Evolutionary conservation across 2,113 vertebrate species (phyloP).

Genomic region (Indicator maculatus): DNA sequence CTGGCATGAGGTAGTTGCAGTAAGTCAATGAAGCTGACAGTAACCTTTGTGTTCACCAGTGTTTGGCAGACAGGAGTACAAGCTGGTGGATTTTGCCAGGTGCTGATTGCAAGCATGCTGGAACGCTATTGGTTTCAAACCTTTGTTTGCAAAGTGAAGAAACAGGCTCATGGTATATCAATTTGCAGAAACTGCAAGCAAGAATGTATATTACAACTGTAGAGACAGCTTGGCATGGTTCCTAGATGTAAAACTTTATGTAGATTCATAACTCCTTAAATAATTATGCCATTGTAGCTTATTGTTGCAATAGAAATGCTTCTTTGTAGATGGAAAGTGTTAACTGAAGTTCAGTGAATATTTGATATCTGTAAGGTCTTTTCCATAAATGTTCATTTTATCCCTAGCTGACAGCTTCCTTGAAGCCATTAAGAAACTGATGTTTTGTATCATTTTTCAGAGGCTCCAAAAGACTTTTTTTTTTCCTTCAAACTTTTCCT

Average conservation of each 20-base stretch:
- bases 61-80: background rate
- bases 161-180: background rate
- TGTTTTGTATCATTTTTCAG: background rate
- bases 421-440: background rate
- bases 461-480: background rate
- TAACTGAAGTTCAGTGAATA: background rate
- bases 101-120: background rate
- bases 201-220: fast-evolving
- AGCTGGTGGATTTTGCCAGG: background rate
- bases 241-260: background rate
- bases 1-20: background rate
- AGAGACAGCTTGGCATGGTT: background rate
- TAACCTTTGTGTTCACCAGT: background rate
- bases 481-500: background rate
- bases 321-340: background rate
- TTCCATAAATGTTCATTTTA: background rate
- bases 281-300: background rate
- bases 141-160: background rate
- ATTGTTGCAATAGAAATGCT: background rate
- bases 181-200: background rate
- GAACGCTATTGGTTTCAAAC: background rate
- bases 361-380: background rate
- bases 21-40: background rate
- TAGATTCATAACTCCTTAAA: background rate
- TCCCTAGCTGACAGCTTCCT: background rate